phyloP scores from a whole-genome alignment of 1,140 invertebrate species.

The Hesperophylax magnus region DNA sequence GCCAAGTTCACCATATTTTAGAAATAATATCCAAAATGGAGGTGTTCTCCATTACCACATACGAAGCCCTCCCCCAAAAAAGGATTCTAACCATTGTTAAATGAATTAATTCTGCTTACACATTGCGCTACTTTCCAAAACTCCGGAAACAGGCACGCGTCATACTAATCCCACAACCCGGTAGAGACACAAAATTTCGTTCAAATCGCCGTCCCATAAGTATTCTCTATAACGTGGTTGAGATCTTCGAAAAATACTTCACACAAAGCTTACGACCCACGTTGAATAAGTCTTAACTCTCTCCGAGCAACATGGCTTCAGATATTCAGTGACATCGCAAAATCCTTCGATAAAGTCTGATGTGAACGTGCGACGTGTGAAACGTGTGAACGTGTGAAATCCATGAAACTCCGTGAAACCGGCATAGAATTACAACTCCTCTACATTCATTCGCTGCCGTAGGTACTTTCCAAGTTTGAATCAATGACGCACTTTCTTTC shows the following conservation, averaged over 20 bases:
- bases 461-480: no score
- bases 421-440: no score
- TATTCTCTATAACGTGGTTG: not conserved
- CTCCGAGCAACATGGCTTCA: not conserved
- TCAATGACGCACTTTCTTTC: no score
- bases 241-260: not conserved
- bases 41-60: not conserved
- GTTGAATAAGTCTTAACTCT: not conserved
- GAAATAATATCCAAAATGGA: not conserved
- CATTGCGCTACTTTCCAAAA: not conserved
- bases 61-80: not conserved
- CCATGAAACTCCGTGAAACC: no score
- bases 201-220: not conserved
- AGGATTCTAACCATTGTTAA: not conserved
- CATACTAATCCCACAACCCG: not conserved
- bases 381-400: no score
- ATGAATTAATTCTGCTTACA: not conserved
- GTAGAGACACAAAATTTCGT: not conserved
- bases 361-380: no score
- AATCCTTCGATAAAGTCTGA: conserved; percentile 3
- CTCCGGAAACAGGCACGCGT: not conserved
- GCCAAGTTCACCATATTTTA: not conserved
- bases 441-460: no score
- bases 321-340: not conserved
- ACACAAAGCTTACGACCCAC: not conserved